Percentiles rank a stretch among this genome's conserved stretches.
Evolutionary conservation across 2,888 invertebrate genomes (phyloP).

Genomic region (Pheosia tremula): DNA sequence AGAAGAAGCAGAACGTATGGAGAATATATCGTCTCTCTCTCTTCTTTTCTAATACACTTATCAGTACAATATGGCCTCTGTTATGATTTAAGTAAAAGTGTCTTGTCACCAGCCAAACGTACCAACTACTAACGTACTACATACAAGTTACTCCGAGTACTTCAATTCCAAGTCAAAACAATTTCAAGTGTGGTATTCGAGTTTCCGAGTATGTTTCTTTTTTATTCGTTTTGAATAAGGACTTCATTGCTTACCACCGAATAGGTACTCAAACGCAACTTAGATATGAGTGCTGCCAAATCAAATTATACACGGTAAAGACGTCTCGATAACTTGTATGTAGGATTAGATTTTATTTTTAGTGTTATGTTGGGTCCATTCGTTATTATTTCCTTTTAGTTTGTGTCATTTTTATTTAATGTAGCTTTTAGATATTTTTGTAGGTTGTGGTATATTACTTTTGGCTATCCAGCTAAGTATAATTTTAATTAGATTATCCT

Average conservation of each 20-base stretch:
- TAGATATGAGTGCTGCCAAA: too few relatives aligned
- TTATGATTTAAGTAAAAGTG: background rate
- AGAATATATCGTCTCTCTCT: too few relatives aligned
- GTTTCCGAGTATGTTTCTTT: too few relatives aligned
- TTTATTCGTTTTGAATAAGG: too few relatives aligned
- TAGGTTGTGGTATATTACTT: conserved; percentile 30
- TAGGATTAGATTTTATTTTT: conserved; percentile 27
- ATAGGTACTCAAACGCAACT: too few relatives aligned
- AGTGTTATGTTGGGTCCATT: background rate
- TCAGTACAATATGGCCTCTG: too few relatives aligned
- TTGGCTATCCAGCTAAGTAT: background rate
- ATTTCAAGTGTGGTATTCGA: too few relatives aligned
- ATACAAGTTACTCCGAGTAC: conserved; percentile 46
- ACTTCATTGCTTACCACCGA: too few relatives aligned
- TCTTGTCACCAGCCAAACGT: conserved; percentile 39
- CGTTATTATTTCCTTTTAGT: conserved; percentile 12
- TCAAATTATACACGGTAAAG: too few relatives aligned
- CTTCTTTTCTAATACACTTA: too few relatives aligned
- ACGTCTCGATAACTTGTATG: conserved; percentile 46
- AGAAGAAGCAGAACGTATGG: too few relatives aligned
- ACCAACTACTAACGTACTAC: too few relatives aligned
- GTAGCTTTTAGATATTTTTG: conserved; percentile 26
- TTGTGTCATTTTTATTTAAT: conserved; percentile 28
- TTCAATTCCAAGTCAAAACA: background rate
- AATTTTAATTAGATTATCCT: background rate